Conservation (phyloP, 2,888 invertebrate genomes). For the Lasioglossum figueresi region DNA sequence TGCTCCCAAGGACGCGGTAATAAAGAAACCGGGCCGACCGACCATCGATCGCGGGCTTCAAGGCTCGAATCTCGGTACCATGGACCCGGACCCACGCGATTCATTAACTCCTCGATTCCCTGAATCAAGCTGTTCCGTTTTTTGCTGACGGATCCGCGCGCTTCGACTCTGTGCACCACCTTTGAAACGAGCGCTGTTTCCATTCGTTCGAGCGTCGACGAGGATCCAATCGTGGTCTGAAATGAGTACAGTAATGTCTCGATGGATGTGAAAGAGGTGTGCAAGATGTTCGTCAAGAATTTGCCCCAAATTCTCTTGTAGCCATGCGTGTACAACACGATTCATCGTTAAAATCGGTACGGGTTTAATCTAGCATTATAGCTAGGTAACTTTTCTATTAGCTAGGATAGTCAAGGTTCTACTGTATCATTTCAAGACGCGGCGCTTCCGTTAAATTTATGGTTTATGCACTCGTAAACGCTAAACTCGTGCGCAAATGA, state of each 20-base stretch:
- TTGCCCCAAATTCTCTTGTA: neutral
- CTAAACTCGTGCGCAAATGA: neutral
- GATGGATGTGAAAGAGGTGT: neutral
- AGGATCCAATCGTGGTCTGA: neutral
- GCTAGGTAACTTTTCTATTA: too few species aligned
- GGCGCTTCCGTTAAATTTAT: neutral
- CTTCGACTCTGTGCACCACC: neutral
- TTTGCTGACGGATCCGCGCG: neutral
- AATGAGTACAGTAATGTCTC: neutral
- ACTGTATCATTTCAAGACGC: neutral
- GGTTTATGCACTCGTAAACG: neutral
- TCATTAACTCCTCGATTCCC: conserved; percentile 12
- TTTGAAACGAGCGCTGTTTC: neutral
- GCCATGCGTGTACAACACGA: too few species aligned
- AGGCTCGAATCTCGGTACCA: neutral
- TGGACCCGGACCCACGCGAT: neutral
- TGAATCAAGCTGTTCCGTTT: conserved; percentile 18
- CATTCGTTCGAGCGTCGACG: neutral
- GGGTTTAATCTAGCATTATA: too few species aligned
- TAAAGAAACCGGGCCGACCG: conserved; percentile 30
- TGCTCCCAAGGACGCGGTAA: conserved; percentile 20
- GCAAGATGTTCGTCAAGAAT: neutral
- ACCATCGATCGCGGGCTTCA: conserved; percentile 30
- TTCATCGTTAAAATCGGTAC: too few species aligned
- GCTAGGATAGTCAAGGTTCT: too few species aligned